Evolutionary conservation across 2,888 invertebrate genomes (phyloP), one percentile per base, ranked within the genome.

Genomic region (Electrophaes corylata): DNA sequence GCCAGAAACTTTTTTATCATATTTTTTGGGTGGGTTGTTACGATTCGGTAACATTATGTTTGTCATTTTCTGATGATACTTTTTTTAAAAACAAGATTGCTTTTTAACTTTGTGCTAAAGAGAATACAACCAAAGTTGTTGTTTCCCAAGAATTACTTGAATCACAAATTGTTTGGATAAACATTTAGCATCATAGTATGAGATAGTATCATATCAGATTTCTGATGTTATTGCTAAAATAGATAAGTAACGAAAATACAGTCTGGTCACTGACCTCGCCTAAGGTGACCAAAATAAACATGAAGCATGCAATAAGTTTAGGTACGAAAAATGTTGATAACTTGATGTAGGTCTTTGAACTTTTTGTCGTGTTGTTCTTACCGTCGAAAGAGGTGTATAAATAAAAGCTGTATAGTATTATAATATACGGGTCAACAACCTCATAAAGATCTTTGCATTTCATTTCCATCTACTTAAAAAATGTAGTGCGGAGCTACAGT

Each of bases 1-100:
- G 95, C 94, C 95, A 95, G 19, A 12, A 4, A 4, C 5, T 43
- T 59, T 54, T 59, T 43, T 39, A 1, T 8, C 6, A 16, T 11
- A 3, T 41, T 26, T 37, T 12, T 0, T 35, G 1, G 1, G 1
- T 12, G 12, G 1, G 1, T 0, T 12, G 12, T 35, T 35, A 5
- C 5, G 37, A 10, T 37, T 16, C 8, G 16, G 26, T 1, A 29
- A 29, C 26, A 29, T 29, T 2, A 6, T 8, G 6, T 26, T n/a
- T 6, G 6, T 10, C 26, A 1, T 29, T 0, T 29, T 29, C n/a
- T n/a, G n/a, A n/a, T n/a, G n/a, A n/a, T n/a, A n/a, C n/a, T n/a
- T n/a, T n/a, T n/a, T n/a, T n/a, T n/a, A n/a, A n/a, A n/a, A n/a
- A n/a, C n/a, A n/a, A n/a, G n/a, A n/a, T n/a, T n/a, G n/a, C n/a